Conservation (phyloP, 2,797 vertebrate genomes). For the Sparus aurata region DNA sequence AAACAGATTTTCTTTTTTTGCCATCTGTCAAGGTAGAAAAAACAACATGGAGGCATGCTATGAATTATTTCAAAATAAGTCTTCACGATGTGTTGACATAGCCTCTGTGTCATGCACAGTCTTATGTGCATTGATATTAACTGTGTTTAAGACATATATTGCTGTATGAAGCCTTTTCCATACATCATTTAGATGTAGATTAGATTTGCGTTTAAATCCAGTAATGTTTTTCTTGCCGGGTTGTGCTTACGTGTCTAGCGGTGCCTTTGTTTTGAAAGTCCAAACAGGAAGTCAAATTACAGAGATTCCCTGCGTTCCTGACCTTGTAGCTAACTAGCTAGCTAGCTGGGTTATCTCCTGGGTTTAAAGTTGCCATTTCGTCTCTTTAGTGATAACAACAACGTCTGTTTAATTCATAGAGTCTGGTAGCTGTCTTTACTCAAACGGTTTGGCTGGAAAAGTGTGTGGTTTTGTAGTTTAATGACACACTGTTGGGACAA, state of each 20-base stretch:
- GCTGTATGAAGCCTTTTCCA: background rate
- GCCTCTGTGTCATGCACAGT: background rate
- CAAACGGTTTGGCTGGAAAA: background rate
- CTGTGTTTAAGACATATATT: background rate
- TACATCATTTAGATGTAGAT: no score
- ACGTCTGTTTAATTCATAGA: accelerated
- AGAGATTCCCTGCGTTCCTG: conserved; percentile 45
- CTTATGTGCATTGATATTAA: background rate
- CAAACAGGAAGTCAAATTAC: conserved; percentile 66
- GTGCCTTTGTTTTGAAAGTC: conserved; percentile 76
- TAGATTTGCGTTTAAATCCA: background rate
- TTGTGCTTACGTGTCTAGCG: conserved; percentile 19
- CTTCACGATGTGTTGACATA: background rate
- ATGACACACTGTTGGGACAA: background rate
- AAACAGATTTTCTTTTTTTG: conserved; percentile 9
- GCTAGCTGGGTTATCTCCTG: conserved; percentile 38
- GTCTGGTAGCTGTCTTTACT: background rate
- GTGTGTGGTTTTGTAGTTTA: background rate
- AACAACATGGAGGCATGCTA: background rate
- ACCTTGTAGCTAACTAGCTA: conserved; percentile 46
- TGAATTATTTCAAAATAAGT: conserved; percentile 70
- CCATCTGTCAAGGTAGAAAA: conserved; percentile 45
- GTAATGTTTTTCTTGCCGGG: background rate
- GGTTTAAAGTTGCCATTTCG: conserved; percentile 19
- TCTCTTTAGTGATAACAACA: background rate